These are phyloP conservation scores for Leucophora obtusa DNA, from an alignment of 2,888 invertebrate species.

Conservation along the genomic window DNA sequence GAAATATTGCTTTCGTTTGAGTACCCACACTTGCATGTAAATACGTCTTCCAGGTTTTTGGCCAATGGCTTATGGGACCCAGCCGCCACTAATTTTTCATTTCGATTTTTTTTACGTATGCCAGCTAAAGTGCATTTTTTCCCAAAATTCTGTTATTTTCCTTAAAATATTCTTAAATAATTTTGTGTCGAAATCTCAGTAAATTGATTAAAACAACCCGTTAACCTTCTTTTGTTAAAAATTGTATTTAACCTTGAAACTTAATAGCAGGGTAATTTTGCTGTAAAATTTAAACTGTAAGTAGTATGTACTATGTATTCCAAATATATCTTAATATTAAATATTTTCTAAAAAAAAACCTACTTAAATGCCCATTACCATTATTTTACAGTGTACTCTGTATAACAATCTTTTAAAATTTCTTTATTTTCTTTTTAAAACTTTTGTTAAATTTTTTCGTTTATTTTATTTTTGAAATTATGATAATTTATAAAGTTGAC, in stretches of 20 bases:
- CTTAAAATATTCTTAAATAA: too few species aligned
- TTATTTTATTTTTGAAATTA: constrained; percentile 7
- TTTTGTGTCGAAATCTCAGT: too few species aligned
- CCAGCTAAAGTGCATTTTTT: too few species aligned
- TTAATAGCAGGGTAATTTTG: constrained; percentile 26
- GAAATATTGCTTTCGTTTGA: too few species aligned
- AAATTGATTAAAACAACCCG: too few species aligned
- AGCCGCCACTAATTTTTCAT: too few species aligned
- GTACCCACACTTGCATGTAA: too few species aligned
- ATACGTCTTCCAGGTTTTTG: too few species aligned
- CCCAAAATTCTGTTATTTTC: too few species aligned
- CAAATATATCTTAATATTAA: constrained; percentile 14
- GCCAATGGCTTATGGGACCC: too few species aligned
- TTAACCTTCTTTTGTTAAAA: constrained; percentile 1
- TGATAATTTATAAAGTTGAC: constrained; percentile 1
- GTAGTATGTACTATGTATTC: background rate
- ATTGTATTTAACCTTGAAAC: constrained; percentile 44
- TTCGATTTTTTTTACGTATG: too few species aligned
- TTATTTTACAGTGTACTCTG: background rate
- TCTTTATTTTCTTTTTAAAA: background rate
- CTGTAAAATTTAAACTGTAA: constrained; percentile 27
- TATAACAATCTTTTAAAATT: background rate
- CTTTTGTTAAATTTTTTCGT: background rate
- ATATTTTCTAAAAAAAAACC: background rate
- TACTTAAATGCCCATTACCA: constrained; percentile 4